Base-by-base conservation (phyloP, 2,888 invertebrate species). In the Meganola albula region DNA sequence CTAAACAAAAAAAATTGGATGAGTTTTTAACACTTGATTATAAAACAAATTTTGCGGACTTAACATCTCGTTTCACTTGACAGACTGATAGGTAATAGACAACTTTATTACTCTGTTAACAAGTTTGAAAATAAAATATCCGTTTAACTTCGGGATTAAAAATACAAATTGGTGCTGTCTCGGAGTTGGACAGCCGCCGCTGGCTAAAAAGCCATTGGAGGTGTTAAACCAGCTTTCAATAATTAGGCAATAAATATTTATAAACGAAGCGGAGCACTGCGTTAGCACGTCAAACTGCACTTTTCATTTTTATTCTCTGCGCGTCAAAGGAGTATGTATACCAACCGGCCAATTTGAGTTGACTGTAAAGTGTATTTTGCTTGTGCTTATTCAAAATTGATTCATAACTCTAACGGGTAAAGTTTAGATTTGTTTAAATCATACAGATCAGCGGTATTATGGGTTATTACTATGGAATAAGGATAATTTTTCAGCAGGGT, bases 191-290 rank as follows among this genome's bases (percentile, higher is more conserved):
- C 55, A 50, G 44, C 40, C 48, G 69, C 70, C 70, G 48, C 54
- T 56, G 64, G 70, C 67, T 61, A 60, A 64, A 65, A 63, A 61
- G 41, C 58, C 61, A 63, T 58, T 58, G 62, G 54, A 73, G 58
- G 70, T 71, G 74, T 70, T 69, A 73, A 74, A 63, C 63, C 67
- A 57, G 61, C 58, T 58, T 61, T 53, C 59, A 50, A 74, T 82
- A 80, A 80, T 79, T 71, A 74, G 76, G 73, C 71, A 73, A 79
- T 84, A 80, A 82, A 83, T 82, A 83, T 83, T 83, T 82, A 82
- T 79, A 80, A 78, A 74, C 63, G 65, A 47, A 78, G 74, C 63
- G 65, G 48, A 58, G 66, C 60, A 61, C 53, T 51, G 66, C 60
- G 61, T 53, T 50, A 57, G 61, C 66, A 67, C 73, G 68, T 74